Evolutionary conservation across 2,888 invertebrate species (phyloP), one percentile per base, ranked within the genome.

Genomic region (Heteromyza rotundicornis): DNA sequence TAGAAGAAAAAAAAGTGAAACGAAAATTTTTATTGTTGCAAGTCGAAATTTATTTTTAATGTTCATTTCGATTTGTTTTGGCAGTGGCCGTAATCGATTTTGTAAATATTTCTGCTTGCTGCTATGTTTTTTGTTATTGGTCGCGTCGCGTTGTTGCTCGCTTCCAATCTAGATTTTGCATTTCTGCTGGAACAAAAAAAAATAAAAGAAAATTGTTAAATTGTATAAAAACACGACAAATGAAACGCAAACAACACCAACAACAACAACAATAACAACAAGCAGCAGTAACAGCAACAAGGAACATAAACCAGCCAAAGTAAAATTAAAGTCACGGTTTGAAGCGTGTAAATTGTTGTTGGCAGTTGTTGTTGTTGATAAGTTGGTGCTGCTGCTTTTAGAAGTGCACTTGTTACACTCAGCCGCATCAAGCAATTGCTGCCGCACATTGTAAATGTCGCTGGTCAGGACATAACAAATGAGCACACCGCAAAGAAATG

Each of bases 311-410:
- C 14, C 17, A 17, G 27, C 40, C 59, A 50, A 59, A 73, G 71
- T 71, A 69, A 76, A 76, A 76, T 76, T 77, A 72, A 77, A 76
- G 76, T 76, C 76, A 76, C 76, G 76, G 76, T 74, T 75, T 76
- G 68, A 66, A 70, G 72, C 75, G 76, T 77, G 76, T 75, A 77
- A 76, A 77, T 56, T 52, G 36, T 36, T 56, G 61, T 59, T 54
- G 44, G 17, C 17, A 40, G 62, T 36, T 47, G 64, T 59, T 64
- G 57, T 12, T 44, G 59, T 14, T 57, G 61, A 8, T 51, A n/a
- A n/a, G n/a, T n/a, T n/a, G 63, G 56, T 63, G 59, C 32, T 61
- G 51, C 24, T 70, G 66, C 55, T 68, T 68, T 35, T 19, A 47
- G 19, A 8, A 19, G 17, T 20, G 47, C 64, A 61, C 64, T 64